Evolutionary conservation across 1,140 invertebrate genomes (phyloP).

Genomic region (Diprion similis): DNA sequence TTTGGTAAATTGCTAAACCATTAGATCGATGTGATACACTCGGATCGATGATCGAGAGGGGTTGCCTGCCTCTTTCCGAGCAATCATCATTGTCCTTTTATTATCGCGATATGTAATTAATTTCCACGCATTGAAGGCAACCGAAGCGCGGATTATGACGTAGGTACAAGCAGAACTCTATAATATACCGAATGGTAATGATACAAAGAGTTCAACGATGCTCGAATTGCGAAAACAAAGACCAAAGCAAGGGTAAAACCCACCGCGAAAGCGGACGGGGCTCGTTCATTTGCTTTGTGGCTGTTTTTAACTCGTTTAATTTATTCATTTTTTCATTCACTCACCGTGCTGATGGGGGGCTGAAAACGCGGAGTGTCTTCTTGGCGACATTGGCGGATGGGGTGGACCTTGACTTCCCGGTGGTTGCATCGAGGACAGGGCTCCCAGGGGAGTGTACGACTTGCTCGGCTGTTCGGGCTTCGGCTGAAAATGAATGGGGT

Average conservation of each 20-base stretch:
- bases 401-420: constrained; percentile 65
- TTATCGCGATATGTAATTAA: not conserved
- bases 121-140: too few relatives aligned
- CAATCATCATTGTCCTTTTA: too few relatives aligned
- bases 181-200: too few relatives aligned
- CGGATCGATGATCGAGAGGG: too few relatives aligned
- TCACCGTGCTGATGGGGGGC: constrained; percentile 61
- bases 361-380: constrained; percentile 59
- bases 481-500: constrained; percentile 30
- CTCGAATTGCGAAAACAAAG: not conserved
- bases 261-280: not conserved
- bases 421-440: constrained; percentile 87
- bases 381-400: constrained; percentile 60
- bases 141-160: not conserved
- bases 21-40: too few relatives aligned
- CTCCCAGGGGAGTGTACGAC: constrained; percentile 81
- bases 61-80: too few relatives aligned
- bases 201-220: not conserved
- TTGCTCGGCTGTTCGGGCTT: constrained; percentile 63
- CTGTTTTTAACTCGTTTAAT: not conserved
- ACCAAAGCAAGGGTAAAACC: not conserved
- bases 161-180: not conserved
- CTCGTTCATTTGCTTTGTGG: not conserved
- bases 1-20: too few relatives aligned
- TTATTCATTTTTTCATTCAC: constrained; percentile 23